Base-by-base conservation (phyloP, 2,797 vertebrate species). In the Selene dorsalis region DNA sequence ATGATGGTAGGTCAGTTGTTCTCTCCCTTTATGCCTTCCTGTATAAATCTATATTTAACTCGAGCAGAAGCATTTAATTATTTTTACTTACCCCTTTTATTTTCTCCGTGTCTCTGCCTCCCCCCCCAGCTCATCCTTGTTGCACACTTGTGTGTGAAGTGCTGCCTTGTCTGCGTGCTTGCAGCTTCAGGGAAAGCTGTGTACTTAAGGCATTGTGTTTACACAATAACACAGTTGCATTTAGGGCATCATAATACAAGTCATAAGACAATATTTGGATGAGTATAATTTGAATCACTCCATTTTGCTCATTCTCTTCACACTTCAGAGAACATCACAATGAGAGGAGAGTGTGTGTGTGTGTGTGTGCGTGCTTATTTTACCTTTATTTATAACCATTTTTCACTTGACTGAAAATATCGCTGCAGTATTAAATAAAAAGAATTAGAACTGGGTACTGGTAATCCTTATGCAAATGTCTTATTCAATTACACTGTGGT, bases 401-500 rank as follows among this genome's bases (percentile, higher is more conserved):
- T 79, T 74, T 87, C 84, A 77, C 72, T 84, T 85, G 74, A 87
- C 68, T 85, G 78, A 86, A 90, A 84, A 85, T 85, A 84, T 86
- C 73, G 81, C 77, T 77, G 82, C 50, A 1, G 82, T 90, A 90
- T 91, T 89, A 83, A 93, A 91, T 91, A 87, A 92, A 93, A 92
- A 81, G 58, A 93, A 92, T 92, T 91, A 91, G 83, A 89, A 85
- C 80, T 86, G 67, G 84, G 84, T 79, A 77, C 80, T 77, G 75
- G 86, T 93, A 94, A 95, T 94, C 91, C 93, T 87, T 89, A 94
- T 94, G 93, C 91, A 94, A 94, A 95, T 93, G 83, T 90, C 75
- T 93, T 93, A 94, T 95, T 96, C 93, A 94, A 93, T 95, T 95
- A 95, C 87, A 93, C 86, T 87, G 86, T 88, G 88, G 92, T 93